Evolutionary conservation across 2,888 invertebrate species (phyloP), one percentile per base, ranked within the genome.

Genomic region (Agrenia bidenticulata): DNA sequence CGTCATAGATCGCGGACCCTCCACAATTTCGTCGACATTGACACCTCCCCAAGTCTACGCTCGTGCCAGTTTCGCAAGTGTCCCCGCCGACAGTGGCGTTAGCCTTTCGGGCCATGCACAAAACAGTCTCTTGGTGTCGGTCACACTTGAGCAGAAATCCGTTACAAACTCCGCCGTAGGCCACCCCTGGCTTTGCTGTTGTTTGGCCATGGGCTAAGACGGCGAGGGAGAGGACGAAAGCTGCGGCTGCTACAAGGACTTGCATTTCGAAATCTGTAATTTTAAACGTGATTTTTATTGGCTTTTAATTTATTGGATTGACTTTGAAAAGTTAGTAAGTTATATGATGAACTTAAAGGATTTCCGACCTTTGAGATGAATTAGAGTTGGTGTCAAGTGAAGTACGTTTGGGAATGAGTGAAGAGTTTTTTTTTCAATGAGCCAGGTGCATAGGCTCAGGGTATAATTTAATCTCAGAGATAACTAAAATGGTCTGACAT

Each of bases 121-220:
- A 24, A 11, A 53, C 53, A 5, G 53, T 53, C 7, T 53, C 24
- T 23, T 11, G 11, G 53, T 53, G 26, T 21, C 23, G 19, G n/a
- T 53, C n/a, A n/a, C 53, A 53, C 19, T 7, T 21, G 13, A 53
- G 53, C 11, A 53, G 26, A 24, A 23, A 7, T 21, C 53, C 53
- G 53, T 53, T 53, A 24, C 53, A 53, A 11, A 53, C 4, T 17
- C 26, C 53, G 9, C 53, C 53, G 19, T 5, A 23, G 5, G 9
- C 23, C 7, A 26, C 53, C 7, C 53, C 53, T n/a, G 49, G 49
- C 5, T 49, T 49, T 9, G 49, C 49, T 49, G 49, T 49, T 49
- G 49, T 49, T 15, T 9, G 15, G 7, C 15, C 39, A 11, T 39
- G 39, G 39, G 39, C 39, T 15, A 39, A 15, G 39, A 15, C 39